Evolutionary conservation across 2,113 vertebrate genomes (phyloP).

Genomic region (Melospiza melodia): DNA sequence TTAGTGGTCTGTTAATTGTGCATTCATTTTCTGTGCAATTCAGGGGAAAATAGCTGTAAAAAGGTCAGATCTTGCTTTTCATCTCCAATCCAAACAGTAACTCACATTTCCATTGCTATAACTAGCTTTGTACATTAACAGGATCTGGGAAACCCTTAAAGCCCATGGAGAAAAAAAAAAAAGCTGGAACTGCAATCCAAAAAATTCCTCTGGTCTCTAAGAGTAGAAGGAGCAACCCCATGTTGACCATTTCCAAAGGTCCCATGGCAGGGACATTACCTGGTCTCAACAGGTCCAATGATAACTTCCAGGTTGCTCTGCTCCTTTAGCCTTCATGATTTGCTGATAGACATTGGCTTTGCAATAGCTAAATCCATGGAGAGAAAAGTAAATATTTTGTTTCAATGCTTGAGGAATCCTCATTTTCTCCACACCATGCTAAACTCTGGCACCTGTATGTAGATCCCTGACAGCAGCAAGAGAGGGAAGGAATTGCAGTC

Average conservation of each 20-base stretch:
- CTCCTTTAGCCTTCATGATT: not conserved
- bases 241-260: not conserved
- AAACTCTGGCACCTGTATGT: not conserved
- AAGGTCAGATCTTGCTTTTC: not conserved
- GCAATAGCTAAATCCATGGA: not conserved
- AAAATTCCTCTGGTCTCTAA: not conserved
- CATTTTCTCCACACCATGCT: not conserved
- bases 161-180: not conserved
- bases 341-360: not conserved
- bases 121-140: not conserved
- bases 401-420: not conserved
- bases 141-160: not conserved
- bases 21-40: not conserved
- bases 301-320: not conserved
- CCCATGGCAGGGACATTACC: not conserved
- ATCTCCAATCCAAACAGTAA: not conserved
- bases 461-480: not conserved
- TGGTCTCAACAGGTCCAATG: not conserved
- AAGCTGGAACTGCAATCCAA: not conserved
- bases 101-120: not conserved
- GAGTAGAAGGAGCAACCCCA: not conserved
- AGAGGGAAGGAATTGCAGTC: not conserved
- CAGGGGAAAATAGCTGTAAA: not conserved
- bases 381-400: not conserved
- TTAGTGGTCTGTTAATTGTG: not conserved